A percentile compares a stretch with the other conserved stretches of the same genome.
Conservation (phyloP, 2,113 vertebrate genomes). For the Nycticebus coucang region DNA sequence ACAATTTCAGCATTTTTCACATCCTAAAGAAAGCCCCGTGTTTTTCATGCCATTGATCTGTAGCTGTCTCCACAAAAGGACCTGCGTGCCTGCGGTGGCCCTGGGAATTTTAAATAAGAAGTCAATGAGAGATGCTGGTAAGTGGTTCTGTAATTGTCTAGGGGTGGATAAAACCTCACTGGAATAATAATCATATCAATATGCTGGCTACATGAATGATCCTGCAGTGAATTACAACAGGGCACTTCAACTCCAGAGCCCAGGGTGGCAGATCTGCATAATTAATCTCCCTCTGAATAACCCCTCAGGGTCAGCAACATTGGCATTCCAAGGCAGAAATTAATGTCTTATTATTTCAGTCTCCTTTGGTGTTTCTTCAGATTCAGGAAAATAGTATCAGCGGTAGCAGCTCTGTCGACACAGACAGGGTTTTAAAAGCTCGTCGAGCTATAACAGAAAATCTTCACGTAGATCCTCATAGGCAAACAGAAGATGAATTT, state of each 20-base stretch:
- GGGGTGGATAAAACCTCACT: conserved; percentile 52
- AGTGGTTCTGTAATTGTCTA: conserved; percentile 72
- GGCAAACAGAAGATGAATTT: not conserved
- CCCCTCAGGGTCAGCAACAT: conserved; percentile 50
- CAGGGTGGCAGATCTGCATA: conserved; percentile 63
- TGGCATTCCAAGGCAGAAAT: conserved; percentile 6
- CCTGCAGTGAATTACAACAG: conserved; percentile 73
- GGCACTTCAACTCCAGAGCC: conserved; percentile 61
- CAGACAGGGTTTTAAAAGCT: not conserved
- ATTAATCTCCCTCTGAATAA: conserved; percentile 74
- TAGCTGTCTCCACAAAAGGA: conserved; percentile 59
- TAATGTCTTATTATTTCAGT: conserved; percentile 64
- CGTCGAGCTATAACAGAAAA: not conserved
- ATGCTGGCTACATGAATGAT: conserved; percentile 62
- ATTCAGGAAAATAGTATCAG: conserved; percentile 62
- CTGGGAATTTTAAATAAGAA: conserved; percentile 79
- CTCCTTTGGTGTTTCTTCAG: conserved; percentile 42
- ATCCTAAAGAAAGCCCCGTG: conserved; percentile 54
- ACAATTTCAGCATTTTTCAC: not conserved
- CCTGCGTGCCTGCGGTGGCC: conserved; percentile 11
- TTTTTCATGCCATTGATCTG: conserved; percentile 56
- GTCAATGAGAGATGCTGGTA: conserved; percentile 73
- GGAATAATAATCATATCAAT: conserved; percentile 79
- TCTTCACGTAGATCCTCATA: not conserved
- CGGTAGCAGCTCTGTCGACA: conserved; percentile 39